Conservation (phyloP, 2,797 vertebrate species). For the Neosilurus hyrtlii region DNA sequence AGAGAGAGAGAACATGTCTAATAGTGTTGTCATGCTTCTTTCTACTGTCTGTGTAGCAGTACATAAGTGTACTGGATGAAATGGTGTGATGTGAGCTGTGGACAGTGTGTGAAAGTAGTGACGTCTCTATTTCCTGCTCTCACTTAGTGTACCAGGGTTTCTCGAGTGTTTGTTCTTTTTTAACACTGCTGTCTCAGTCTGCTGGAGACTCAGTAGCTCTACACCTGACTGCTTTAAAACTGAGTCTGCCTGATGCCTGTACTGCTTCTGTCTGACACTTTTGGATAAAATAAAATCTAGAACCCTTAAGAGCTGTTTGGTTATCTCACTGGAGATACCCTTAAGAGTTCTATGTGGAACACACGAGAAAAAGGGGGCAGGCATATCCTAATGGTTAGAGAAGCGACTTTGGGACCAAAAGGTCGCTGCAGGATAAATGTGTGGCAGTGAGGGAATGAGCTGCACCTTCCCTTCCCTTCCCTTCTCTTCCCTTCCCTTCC, state of each 20-base stretch:
- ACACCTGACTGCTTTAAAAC: slow-evolving; percentile 26
- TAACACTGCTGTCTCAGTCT: slow-evolving; percentile 36
- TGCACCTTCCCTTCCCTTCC: no score
- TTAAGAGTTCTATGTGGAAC: not conserved
- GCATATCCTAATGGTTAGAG: no score
- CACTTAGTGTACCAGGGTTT: slow-evolving; percentile 4
- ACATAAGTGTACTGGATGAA: not conserved
- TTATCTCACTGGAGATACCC: slow-evolving; percentile 7
- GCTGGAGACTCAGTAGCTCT: slow-evolving; percentile 25
- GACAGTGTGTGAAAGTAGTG: slow-evolving; percentile 17
- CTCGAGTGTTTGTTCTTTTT: slow-evolving; percentile 41
- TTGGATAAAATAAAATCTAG: not conserved
- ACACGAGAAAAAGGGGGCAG: not conserved
- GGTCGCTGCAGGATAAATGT: no score
- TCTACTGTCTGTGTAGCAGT: not conserved
- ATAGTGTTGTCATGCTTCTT: not conserved
- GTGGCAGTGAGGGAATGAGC: no score
- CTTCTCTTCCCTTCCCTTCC: no score
- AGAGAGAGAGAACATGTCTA: not conserved
- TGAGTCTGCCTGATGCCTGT: slow-evolving; percentile 4
- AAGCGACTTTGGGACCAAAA: no score
- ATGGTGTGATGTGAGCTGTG: not conserved
- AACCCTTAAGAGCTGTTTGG: slow-evolving; percentile 6
- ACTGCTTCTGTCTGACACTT: slow-evolving; percentile 20
- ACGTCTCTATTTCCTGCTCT: slow-evolving; percentile 22